Evolutionary conservation across 2,113 vertebrate species (phyloP).

Genomic region (Cryptotis parvus): DNA sequence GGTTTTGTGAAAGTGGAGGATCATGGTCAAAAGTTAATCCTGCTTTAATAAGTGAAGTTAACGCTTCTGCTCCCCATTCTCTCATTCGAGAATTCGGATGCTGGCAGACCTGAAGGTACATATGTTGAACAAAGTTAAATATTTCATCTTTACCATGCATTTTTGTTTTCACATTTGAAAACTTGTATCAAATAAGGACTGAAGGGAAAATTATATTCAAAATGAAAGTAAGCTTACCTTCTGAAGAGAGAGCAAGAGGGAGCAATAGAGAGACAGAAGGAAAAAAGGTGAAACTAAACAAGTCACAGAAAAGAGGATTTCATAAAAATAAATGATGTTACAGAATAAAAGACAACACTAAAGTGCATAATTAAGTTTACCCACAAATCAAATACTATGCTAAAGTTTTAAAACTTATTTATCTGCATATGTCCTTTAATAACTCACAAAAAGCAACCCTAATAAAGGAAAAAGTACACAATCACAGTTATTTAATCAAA

Average conservation of each 20-base stretch:
- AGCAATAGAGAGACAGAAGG: slow-evolving; percentile 90
- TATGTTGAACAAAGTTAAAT: slow-evolving; percentile 64
- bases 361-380: neutral
- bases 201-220: slow-evolving; percentile 58
- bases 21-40: slow-evolving; percentile 96
- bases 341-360: neutral
- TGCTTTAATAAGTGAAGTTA: slow-evolving; percentile 98
- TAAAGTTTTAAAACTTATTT: slow-evolving; percentile 33
- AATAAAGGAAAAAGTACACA: neutral
- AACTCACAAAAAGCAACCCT: slow-evolving; percentile 35
- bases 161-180: slow-evolving; percentile 55
- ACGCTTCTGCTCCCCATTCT: slow-evolving; percentile 98
- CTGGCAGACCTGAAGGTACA: slow-evolving; percentile 94
- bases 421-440: neutral
- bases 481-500: neutral
- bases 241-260: slow-evolving; percentile 93
- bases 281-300: slow-evolving; percentile 88
- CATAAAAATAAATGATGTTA: slow-evolving; percentile 27
- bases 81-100: slow-evolving; percentile 99
- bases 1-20: slow-evolving; percentile 95
- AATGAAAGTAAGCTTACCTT: slow-evolving; percentile 93
- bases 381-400: slow-evolving; percentile 27
- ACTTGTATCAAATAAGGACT: slow-evolving; percentile 29
- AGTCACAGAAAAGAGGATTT: slow-evolving; percentile 69
- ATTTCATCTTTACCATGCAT: slow-evolving; percentile 7